These are phyloP conservation scores for Myiotriccus ornatus DNA, from an alignment of 2,797 vertebrate genomes.

Conservation along the genomic window DNA sequence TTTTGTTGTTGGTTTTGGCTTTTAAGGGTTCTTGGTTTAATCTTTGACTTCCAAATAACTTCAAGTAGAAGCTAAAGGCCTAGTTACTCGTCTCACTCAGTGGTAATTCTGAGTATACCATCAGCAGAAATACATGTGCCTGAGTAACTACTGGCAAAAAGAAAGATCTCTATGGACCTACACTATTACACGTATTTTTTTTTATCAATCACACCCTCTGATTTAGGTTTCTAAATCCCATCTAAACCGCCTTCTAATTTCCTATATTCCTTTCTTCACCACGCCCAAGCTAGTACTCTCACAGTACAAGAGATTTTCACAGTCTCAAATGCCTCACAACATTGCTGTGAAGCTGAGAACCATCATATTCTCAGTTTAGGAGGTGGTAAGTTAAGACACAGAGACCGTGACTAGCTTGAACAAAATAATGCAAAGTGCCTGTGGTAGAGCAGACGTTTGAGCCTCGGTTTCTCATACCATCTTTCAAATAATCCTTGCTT, in stretches of 20 bases:
- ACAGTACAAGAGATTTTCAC: neutral
- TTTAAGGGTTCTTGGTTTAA: neutral
- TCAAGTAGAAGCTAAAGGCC: neutral
- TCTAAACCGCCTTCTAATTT: neutral
- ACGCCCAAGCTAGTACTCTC: neutral
- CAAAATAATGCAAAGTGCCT: neutral
- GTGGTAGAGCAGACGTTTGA: neutral
- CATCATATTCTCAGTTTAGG: neutral
- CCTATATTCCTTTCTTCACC: neutral
- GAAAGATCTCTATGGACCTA: neutral
- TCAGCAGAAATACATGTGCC: neutral
- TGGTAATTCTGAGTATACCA: neutral
- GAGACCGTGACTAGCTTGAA: neutral
- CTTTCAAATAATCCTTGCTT: neutral
- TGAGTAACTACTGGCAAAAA: neutral
- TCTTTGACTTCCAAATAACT: neutral
- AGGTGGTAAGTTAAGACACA: neutral
- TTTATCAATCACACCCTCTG: neutral
- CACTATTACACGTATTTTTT: neutral
- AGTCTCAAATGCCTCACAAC: neutral
- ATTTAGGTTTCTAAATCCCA: neutral
- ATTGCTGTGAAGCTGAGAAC: neutral
- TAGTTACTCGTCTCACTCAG: neutral
- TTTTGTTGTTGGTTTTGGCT: neutral
- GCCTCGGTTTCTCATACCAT: accelerated